Base-by-base conservation (phyloP, 1,140 invertebrate species). In the Bacillus rossius region DNA sequence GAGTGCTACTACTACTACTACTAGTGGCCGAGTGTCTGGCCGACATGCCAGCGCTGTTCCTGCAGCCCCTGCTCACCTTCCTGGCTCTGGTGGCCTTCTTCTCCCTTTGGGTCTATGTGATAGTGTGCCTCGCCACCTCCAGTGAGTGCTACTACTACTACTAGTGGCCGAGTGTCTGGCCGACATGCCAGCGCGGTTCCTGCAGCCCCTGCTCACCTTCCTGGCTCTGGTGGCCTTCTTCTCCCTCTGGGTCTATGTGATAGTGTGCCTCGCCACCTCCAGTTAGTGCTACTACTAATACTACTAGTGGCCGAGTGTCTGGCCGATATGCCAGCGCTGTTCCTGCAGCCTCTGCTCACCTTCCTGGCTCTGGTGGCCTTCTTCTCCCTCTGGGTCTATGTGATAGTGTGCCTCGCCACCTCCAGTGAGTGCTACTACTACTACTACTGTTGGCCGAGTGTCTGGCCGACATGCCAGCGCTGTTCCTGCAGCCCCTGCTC, bases 31-130 rank as follows among this genome's bases (percentile, higher is more conserved):
- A n/a, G n/a, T n/a, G n/a, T n/a, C n/a, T n/a, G n/a, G n/a, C 84
- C 48, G 84, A 85, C 66, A 80, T 96, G 60, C 93, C 94, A 5
- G 84, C 82, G n/a, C 73, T 98, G 22, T 86, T 96, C 66, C 75
- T 94, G 19, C 93, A 95, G 68, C 94, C 94, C 1, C 69, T 96
- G 1, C 75, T 93, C 57, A 96, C 94, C 0, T 94, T 94, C 69
- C 60, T 89, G 43, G 80, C 87, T 47, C 76, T 96, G 0, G 72
- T 88, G 23, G 59, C 84, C 40, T 96, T 96, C 71, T 88, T 94
- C 61, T 73, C 84, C 40, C 92, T 91, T 77, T 96, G 92, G 92
- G 77, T 93, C 1, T 78, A 81, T 26, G 84, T 96, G 37, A 82
- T 96, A 61, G 74, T 85, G 22, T 84, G 77, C 65, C 72, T 89